Conservation (phyloP, 2,888 invertebrate genomes). For the Pammene fasciana region DNA sequence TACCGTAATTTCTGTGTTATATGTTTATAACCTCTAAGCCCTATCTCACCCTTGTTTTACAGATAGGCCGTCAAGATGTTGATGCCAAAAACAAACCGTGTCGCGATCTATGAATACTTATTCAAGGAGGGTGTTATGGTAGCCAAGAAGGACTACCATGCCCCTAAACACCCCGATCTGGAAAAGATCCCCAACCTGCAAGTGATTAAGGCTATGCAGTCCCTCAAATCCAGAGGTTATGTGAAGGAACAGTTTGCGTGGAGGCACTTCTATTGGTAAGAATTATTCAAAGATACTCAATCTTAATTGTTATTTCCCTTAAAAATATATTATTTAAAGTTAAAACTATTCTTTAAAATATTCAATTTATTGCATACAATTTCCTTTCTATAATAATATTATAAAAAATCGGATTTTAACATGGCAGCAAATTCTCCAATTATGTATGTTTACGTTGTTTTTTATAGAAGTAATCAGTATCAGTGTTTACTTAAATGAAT, state of each 20-base stretch:
- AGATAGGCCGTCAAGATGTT: constrained; percentile 92
- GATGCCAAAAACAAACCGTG: constrained; percentile 99
- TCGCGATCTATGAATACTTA: constrained; percentile 98
- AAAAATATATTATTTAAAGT: too few species aligned
- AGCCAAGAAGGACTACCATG: constrained; percentile 99
- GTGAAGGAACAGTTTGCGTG: constrained; percentile 99
- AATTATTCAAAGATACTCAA: background rate
- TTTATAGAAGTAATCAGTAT: too few species aligned
- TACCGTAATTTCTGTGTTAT: constrained; percentile 23
- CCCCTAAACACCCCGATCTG: constrained; percentile 98
- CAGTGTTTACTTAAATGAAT: too few species aligned
- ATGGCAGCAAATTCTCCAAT: too few species aligned
- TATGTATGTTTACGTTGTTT: too few species aligned
- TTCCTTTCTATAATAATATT: too few species aligned
- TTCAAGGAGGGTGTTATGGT: constrained; percentile 99
- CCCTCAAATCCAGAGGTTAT: constrained; percentile 96
- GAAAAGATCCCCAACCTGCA: constrained; percentile 98
- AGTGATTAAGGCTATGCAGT: constrained; percentile 99
- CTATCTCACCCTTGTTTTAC: constrained; percentile 65
- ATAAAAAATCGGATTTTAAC: too few species aligned
- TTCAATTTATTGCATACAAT: too few species aligned
- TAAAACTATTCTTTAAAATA: too few species aligned
- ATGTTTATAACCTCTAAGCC: constrained; percentile 54
- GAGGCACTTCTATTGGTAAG: constrained; percentile 99
- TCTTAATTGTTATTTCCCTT: too few species aligned